Conservation (phyloP, 2,888 invertebrate species). For the Rotaria sp. region DNA sequence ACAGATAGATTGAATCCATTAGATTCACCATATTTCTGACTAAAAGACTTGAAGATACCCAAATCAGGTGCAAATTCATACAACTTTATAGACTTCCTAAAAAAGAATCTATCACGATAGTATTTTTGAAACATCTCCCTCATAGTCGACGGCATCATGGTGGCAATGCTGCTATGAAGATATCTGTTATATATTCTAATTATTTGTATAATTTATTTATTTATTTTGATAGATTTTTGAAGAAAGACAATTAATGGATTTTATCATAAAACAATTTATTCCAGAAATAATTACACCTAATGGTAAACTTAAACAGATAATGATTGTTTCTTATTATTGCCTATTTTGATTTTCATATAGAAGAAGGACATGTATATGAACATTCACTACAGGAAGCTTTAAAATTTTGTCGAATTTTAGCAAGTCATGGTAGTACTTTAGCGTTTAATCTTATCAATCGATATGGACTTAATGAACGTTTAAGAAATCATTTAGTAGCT, state of each 20-base stretch:
- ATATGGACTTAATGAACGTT: neutral
- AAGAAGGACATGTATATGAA: neutral
- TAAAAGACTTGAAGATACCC: no score
- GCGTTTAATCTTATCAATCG: neutral
- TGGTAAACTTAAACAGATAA: neutral
- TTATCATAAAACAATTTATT: constrained; percentile 3
- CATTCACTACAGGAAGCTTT: neutral
- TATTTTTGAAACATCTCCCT: no score
- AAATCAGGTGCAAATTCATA: no score
- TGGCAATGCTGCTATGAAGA: no score
- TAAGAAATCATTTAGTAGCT: neutral
- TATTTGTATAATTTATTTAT: neutral
- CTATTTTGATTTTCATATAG: neutral
- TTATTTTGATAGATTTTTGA: neutral
- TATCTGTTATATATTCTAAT: neutral
- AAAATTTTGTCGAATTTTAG: constrained; percentile 9
- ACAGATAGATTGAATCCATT: no score
- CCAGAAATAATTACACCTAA: neutral
- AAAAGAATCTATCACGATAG: no score
- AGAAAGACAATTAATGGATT: constrained; percentile 23
- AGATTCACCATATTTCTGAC: no score
- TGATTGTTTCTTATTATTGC: no score
- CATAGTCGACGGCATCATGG: no score
- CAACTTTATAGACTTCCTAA: no score
- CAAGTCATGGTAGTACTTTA: neutral